A percentile compares a stretch with the other conserved stretches of the same genome.
phyloP scores from a whole-genome alignment of 2,113 vertebrate species.

The Malurus alboscapulatus region DNA sequence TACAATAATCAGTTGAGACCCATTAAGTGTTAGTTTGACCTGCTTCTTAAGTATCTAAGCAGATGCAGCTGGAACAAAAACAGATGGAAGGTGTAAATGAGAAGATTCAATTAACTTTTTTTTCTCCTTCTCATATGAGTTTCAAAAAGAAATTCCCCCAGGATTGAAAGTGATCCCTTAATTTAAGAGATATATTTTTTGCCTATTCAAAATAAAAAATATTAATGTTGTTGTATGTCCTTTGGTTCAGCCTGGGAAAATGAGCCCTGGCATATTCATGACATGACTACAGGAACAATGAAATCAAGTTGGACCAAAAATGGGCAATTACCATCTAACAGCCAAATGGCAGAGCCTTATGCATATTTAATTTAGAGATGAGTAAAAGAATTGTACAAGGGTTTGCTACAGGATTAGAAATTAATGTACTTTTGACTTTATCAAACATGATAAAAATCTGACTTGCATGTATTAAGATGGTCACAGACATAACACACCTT shows the following conservation, averaged over 20 bases:
- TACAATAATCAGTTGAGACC: constrained; percentile 61
- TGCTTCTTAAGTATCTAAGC: constrained; percentile 69
- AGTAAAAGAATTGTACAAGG: not conserved
- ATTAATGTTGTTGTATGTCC: not conserved
- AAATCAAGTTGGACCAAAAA: not conserved
- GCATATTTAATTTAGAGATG: not conserved
- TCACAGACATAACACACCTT: not conserved
- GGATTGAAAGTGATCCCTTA: constrained; percentile 45
- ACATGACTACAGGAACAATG: not conserved
- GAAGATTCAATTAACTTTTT: constrained; percentile 74
- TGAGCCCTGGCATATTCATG: not conserved
- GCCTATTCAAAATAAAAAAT: constrained; percentile 23
- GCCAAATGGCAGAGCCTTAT: not conserved
- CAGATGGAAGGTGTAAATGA: constrained; percentile 75
- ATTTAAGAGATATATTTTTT: constrained; percentile 50
- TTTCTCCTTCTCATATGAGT: constrained; percentile 22
- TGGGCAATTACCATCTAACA: not conserved
- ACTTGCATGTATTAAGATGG: not conserved
- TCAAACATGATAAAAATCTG: constrained; percentile 1
- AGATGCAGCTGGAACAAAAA: constrained; percentile 70
- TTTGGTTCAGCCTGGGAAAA: not conserved
- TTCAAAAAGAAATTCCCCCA: constrained; percentile 49
- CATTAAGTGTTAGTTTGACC: constrained; percentile 60
- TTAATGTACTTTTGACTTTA: not conserved
- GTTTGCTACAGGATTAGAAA: not conserved